A percentile compares a stretch with the other conserved stretches of the same genome.
These are phyloP conservation scores for Lasioglossum leucozonium DNA, from an alignment of 2,888 invertebrate species.

Conservation along the genomic window DNA sequence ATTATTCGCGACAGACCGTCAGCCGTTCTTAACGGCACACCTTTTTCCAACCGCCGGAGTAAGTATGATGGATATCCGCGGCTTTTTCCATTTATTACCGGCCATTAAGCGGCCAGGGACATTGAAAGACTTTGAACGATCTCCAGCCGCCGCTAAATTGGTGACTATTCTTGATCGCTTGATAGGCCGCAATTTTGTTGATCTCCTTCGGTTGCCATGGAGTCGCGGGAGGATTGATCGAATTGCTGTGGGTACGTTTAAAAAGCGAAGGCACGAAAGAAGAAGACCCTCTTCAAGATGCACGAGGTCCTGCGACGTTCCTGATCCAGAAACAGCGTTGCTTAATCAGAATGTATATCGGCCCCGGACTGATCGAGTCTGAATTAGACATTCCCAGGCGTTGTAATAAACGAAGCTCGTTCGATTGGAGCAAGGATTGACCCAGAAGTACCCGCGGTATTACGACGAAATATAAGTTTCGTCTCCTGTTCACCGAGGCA, in stretches of 20 bases:
- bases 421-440: not conserved
- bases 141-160: not conserved
- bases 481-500: not conserved
- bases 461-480: not conserved
- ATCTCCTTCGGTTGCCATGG: not conserved
- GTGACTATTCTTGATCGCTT: not conserved
- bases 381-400: not conserved
- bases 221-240: too few relatives aligned
- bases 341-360: not conserved
- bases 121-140: not conserved
- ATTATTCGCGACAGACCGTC: constrained; percentile 59
- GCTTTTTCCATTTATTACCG: constrained; percentile 49
- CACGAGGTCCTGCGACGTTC: not conserved
- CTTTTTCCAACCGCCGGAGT: constrained; percentile 33
- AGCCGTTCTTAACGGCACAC: constrained; percentile 44
- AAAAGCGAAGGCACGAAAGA: not conserved
- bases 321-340: not conserved
- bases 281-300: too few relatives aligned
- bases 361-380: not conserved
- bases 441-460: not conserved
- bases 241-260: not conserved
- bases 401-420: not conserved
- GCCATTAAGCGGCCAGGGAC: constrained; percentile 30
- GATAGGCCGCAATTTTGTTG: not conserved
- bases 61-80: constrained; percentile 46